Conservation (phyloP, 2,888 invertebrate species). For the Adela reaumurella region DNA sequence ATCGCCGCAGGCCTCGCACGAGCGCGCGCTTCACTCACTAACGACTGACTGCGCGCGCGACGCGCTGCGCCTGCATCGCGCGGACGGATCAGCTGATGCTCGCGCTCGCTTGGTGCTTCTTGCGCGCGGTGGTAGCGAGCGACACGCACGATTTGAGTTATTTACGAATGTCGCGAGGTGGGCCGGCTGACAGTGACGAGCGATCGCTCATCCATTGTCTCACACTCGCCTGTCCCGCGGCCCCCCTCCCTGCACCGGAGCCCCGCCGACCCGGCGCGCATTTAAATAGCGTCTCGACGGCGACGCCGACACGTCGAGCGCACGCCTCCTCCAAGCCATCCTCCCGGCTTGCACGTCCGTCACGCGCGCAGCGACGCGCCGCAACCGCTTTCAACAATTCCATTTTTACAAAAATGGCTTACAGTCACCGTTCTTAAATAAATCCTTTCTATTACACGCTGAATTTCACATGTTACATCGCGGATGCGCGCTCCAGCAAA, state of each 20-base stretch:
- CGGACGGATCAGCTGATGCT: too few species aligned
- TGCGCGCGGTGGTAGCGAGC: not conserved
- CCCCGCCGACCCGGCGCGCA: not conserved
- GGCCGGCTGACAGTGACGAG: not conserved
- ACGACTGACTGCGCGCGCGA: constrained; percentile 3
- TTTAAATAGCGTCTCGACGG: not conserved
- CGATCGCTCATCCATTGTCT: not conserved
- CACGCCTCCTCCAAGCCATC: not conserved
- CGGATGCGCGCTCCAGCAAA: too few species aligned
- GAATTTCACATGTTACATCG: too few species aligned
- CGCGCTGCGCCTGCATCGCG: constrained; percentile 5
- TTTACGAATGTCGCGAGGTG: not conserved
- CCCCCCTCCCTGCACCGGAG: not conserved
- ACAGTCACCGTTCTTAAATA: too few species aligned
- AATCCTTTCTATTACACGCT: too few species aligned
- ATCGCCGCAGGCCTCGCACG: constrained; percentile 36
- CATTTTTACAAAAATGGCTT: too few species aligned
- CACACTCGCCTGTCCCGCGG: not conserved
- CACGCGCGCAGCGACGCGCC: too few species aligned
- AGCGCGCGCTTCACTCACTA: constrained; percentile 44
- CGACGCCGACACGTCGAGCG: not conserved
- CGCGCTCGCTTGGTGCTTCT: not conserved
- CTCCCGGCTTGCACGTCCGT: too few species aligned
- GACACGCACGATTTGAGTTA: not conserved
- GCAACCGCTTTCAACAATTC: not conserved